Percentiles rank a stretch among this genome's conserved stretches.
phyloP scores from a whole-genome alignment of 2,888 invertebrate species.

The Rhogogaster chlorosoma region DNA sequence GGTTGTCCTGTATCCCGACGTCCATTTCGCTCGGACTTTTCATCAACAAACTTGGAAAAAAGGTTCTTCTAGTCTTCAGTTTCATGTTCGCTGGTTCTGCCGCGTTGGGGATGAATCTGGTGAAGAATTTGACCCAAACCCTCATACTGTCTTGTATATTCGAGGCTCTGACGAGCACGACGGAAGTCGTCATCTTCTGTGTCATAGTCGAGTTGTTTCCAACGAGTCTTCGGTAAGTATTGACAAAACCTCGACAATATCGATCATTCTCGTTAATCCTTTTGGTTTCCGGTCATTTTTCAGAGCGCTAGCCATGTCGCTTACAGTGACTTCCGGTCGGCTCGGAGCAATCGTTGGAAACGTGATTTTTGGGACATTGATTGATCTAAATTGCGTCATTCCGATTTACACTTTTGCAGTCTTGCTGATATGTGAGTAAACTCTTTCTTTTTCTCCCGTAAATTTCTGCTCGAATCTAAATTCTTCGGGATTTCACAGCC shows the following conservation, averaged over 20 bases:
- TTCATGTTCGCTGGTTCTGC: constrained; percentile 80
- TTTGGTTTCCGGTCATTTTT: background rate
- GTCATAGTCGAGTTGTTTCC: constrained; percentile 83
- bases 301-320: constrained; percentile 82
- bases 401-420: constrained; percentile 82
- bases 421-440: constrained; percentile 80
- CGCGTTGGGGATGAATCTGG: constrained; percentile 80
- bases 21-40: constrained; percentile 81
- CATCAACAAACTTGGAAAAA: constrained; percentile 82
- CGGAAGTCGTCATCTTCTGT: constrained; percentile 82
- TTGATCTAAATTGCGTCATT: constrained; percentile 81
- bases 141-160: constrained; percentile 81
- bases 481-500: constrained; percentile 77
- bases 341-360: constrained; percentile 82
- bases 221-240: constrained; percentile 63
- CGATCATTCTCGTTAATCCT: background rate
- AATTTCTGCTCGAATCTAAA: background rate
- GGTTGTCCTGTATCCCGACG: constrained; percentile 81
- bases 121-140: constrained; percentile 80
- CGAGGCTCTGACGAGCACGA: constrained; percentile 82
- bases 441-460: background rate
- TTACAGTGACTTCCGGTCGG: constrained; percentile 82
- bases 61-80: constrained; percentile 81
- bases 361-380: constrained; percentile 81
- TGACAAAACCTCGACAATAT: background rate